These are phyloP conservation scores for Sphaeridia pumilis DNA, from an alignment of 2,888 invertebrate genomes.

Conservation along the genomic window DNA sequence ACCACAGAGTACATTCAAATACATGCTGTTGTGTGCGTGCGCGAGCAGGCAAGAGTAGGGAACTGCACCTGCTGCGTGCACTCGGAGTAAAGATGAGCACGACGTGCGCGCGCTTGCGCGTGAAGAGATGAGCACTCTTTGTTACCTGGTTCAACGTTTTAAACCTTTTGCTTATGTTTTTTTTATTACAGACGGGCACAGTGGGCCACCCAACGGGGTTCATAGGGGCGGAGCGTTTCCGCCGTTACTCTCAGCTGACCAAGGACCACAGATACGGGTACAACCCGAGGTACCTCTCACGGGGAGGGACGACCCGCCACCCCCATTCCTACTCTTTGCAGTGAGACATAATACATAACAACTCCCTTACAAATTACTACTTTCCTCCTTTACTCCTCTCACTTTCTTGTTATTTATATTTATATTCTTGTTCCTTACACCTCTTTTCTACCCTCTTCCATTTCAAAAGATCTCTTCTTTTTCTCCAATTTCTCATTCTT, in stretches of 20 bases:
- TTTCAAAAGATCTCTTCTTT: neutral
- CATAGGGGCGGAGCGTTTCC: slow-evolving; percentile 20
- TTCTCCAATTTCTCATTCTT: neutral
- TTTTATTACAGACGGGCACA: slow-evolving; percentile 13
- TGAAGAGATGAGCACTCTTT: too few species aligned
- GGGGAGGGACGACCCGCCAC: slow-evolving; percentile 35
- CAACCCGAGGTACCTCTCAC: slow-evolving; percentile 36
- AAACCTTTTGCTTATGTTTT: too few species aligned
- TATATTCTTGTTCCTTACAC: slow-evolving; percentile 3
- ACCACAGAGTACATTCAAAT: too few species aligned
- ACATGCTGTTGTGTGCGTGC: too few species aligned
- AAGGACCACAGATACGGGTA: slow-evolving; percentile 31
- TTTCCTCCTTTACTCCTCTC: slow-evolving; percentile 31
- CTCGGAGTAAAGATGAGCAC: neutral
- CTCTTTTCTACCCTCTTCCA: slow-evolving; percentile 8
- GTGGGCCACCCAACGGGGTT: slow-evolving; percentile 24
- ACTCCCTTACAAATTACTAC: slow-evolving; percentile 33
- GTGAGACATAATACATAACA: slow-evolving; percentile 36
- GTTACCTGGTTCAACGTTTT: too few species aligned
- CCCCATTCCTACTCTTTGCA: slow-evolving; percentile 36
- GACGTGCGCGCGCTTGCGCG: neutral
- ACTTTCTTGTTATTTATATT: slow-evolving; percentile 4
- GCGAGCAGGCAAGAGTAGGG: too few species aligned
- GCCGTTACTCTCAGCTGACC: slow-evolving; percentile 30
- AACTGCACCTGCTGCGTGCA: too few species aligned